A percentile compares a stretch with the other conserved stretches of the same genome.
Evolutionary conservation across 2,888 invertebrate species (phyloP).

Genomic region (Luffia ferchaultella): DNA sequence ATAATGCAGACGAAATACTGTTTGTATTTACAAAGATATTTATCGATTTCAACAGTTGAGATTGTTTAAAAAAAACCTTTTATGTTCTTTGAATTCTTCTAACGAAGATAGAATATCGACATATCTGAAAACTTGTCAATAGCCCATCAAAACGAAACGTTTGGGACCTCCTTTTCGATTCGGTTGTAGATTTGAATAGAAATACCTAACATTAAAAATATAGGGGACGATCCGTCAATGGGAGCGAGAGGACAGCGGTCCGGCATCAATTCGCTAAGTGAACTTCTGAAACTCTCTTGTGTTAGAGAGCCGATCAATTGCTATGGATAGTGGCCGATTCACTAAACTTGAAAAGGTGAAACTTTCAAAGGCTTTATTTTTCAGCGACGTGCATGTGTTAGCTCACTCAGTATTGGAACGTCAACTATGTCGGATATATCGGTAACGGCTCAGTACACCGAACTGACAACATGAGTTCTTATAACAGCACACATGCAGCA

Average conservation of each 20-base stretch:
- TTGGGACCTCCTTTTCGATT: slow-evolving; percentile 21
- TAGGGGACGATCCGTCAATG: slow-evolving; percentile 37
- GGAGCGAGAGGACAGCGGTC: slow-evolving; percentile 30
- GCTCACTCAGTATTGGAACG: no score
- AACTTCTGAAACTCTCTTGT: slow-evolving; percentile 21
- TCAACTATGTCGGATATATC: no score
- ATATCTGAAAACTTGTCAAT: background rate
- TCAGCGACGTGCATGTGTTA: slow-evolving; percentile 2
- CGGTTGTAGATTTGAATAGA: slow-evolving; percentile 41
- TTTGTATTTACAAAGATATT: no score
- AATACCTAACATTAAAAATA: slow-evolving; percentile 51
- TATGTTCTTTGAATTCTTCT: no score
- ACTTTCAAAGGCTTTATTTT: slow-evolving; percentile 27
- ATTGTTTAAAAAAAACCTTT: no score
- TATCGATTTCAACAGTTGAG: no score
- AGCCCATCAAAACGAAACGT: background rate
- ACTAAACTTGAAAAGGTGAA: slow-evolving; percentile 31
- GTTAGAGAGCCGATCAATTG: slow-evolving; percentile 9
- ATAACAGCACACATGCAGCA: no score
- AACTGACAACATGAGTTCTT: no score
- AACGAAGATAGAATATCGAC: background rate
- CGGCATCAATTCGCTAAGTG: slow-evolving; percentile 51
- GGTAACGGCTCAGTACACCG: no score
- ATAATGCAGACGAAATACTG: no score
- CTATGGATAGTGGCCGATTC: slow-evolving; percentile 27